These are phyloP conservation scores for Myotis yumanensis DNA, from an alignment of 2,113 vertebrate species.

Conservation along the genomic window DNA sequence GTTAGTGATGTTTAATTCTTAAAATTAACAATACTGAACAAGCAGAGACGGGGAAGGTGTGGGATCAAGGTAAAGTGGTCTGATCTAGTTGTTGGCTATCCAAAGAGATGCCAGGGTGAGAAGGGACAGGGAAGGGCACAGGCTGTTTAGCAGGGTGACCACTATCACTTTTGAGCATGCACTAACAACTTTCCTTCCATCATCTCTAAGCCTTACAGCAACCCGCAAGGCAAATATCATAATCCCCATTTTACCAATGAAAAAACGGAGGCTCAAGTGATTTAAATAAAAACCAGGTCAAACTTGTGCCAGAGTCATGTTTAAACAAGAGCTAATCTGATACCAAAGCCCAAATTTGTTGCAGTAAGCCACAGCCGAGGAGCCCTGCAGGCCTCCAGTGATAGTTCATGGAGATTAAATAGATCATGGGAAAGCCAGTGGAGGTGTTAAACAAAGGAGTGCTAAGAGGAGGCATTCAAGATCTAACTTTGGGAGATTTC, in stretches of 20 bases:
- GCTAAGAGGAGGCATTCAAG: background rate
- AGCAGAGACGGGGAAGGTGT: background rate
- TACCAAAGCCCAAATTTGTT: background rate
- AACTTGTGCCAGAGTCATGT: background rate
- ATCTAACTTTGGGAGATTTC: background rate
- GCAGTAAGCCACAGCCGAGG: background rate
- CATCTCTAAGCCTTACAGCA: background rate
- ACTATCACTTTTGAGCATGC: background rate
- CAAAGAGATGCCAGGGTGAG: background rate
- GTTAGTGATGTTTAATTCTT: background rate
- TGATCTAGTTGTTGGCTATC: too few species aligned
- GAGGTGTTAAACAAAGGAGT: background rate
- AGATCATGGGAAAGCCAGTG: background rate
- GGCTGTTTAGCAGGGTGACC: background rate
- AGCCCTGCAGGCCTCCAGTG: background rate
- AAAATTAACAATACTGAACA: background rate
- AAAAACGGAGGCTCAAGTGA: background rate
- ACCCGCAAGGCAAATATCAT: background rate
- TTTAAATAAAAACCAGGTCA: slow-evolving; percentile 5
- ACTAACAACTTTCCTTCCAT: background rate
- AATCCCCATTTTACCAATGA: background rate
- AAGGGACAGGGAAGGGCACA: background rate
- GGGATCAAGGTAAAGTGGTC: background rate
- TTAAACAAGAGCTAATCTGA: background rate
- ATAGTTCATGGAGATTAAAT: background rate